Percentiles rank a stretch among this genome's conserved stretches.
Conservation (phyloP, 1,140 invertebrate species). For the Mesaphorura yosii region DNA sequence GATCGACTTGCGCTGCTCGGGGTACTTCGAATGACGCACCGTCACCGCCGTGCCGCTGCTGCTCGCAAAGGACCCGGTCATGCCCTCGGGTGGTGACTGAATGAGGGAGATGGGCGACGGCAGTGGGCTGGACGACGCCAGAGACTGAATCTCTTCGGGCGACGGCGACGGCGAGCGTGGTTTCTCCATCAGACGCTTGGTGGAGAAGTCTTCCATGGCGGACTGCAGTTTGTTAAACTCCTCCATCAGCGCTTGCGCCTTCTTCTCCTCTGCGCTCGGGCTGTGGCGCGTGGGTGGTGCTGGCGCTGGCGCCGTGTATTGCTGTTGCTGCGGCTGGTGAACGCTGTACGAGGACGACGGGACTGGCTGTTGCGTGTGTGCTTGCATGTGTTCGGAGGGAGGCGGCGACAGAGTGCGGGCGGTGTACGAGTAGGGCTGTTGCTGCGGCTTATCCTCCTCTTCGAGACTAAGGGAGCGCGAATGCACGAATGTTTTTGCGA, state of each 20-base stretch:
- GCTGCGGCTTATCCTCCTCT: background rate
- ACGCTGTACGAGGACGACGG: background rate
- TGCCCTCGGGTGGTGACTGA: background rate
- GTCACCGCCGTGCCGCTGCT: slow-evolving; percentile 5
- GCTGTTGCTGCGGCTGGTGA: background rate
- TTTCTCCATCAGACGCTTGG: slow-evolving; percentile 18
- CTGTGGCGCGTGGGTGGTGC: background rate
- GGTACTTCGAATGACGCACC: slow-evolving; percentile 23
- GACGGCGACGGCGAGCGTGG: slow-evolving; percentile 8
- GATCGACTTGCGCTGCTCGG: slow-evolving; percentile 24
- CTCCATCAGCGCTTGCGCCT: slow-evolving; percentile 27
- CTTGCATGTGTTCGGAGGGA: background rate
- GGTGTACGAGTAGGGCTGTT: background rate
- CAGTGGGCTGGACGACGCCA: slow-evolving; percentile 10
- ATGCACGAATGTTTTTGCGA: slow-evolving; percentile 25
- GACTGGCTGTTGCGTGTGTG: background rate
- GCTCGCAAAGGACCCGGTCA: background rate
- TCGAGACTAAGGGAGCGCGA: slow-evolving; percentile 20
- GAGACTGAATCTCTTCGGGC: slow-evolving; percentile 12
- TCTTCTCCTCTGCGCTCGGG: slow-evolving; percentile 3
- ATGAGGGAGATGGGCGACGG: slow-evolving; percentile 5
- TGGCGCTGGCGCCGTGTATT: background rate
- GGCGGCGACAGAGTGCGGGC: background rate
- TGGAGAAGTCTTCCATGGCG: slow-evolving; percentile 19
- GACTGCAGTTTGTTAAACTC: slow-evolving; percentile 28